phyloP scores from a whole-genome alignment of 2,797 vertebrate species.

The Lithobates pipiens region DNA sequence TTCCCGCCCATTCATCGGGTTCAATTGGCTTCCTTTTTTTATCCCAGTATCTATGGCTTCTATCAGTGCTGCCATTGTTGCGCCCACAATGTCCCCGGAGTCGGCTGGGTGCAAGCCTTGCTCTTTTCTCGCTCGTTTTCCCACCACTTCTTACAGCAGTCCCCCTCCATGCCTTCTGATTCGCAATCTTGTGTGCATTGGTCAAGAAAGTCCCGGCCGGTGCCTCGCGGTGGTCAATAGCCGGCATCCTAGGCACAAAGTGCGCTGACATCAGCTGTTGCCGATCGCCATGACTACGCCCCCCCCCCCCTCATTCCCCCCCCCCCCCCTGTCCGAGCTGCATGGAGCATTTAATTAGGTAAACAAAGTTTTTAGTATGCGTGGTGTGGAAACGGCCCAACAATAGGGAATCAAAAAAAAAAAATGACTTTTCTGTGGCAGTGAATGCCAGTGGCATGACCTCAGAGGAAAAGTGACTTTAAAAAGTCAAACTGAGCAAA shows the following conservation, averaged over 20 bases:
- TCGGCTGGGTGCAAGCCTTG: conserved; percentile 66
- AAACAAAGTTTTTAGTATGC: conserved; percentile 62
- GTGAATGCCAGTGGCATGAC: conserved; percentile 18
- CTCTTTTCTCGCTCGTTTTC: conserved; percentile 57
- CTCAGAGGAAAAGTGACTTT: conserved; percentile 22
- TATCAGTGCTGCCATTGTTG: conserved; percentile 69
- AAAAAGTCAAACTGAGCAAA: neutral
- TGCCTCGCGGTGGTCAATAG: conserved; percentile 70
- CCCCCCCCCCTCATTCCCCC: conserved; percentile 44
- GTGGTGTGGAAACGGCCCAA: conserved; percentile 43
- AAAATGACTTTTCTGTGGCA: conserved; percentile 24
- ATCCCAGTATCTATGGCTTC: conserved; percentile 58
- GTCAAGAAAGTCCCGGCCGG: conserved; percentile 57
- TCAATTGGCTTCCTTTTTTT: conserved; percentile 66
- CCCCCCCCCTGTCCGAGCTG: conserved; percentile 64
- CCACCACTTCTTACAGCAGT: conserved; percentile 63
- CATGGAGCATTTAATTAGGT: conserved; percentile 66
- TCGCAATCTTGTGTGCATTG: conserved; percentile 62
- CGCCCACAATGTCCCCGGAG: conserved; percentile 66
- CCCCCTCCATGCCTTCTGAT: conserved; percentile 62
- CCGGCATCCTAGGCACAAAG: conserved; percentile 66
- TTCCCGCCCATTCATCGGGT: conserved; percentile 64
- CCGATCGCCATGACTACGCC: conserved; percentile 72
- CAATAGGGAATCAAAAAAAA: conserved; percentile 29
- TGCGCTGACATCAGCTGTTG: conserved; percentile 73